Evolutionary conservation across 2,888 invertebrate species (phyloP).

Genomic region (Helleia helle): DNA sequence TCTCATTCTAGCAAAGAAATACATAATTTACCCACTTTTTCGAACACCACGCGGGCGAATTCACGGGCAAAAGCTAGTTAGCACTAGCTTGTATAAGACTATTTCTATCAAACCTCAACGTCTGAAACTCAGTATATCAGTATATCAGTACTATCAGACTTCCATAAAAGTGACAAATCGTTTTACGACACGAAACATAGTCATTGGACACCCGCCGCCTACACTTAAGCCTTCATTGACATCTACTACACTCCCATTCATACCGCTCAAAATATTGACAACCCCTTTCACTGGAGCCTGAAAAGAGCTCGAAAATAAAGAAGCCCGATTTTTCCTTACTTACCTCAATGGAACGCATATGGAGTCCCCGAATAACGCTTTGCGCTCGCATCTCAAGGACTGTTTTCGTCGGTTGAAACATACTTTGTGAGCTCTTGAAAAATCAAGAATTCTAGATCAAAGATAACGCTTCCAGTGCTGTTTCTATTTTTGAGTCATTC

Average conservation of each 20-base stretch:
- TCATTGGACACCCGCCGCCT: slow-evolving; percentile 37
- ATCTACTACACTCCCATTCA: slow-evolving; percentile 58
- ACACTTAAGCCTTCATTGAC: slow-evolving; percentile 56
- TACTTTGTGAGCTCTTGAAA: slow-evolving; percentile 31
- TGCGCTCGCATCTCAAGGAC: slow-evolving; percentile 22
- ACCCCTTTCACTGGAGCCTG: slow-evolving; percentile 53
- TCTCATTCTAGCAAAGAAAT: too few species aligned
- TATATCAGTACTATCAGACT: too few species aligned
- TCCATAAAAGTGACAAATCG: neutral
- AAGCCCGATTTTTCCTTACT: slow-evolving; percentile 61
- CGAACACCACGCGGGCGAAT: too few species aligned
- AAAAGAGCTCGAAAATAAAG: slow-evolving; percentile 58
- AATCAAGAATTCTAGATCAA: slow-evolving; percentile 29
- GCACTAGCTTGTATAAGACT: too few species aligned
- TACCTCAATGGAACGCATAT: slow-evolving; percentile 54
- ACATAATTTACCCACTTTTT: too few species aligned
- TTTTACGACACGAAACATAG: neutral
- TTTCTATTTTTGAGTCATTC: slow-evolving; percentile 2
- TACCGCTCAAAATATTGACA: slow-evolving; percentile 69
- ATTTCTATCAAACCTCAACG: too few species aligned
- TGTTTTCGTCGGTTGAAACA: slow-evolving; percentile 29
- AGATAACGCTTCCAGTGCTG: slow-evolving; percentile 19
- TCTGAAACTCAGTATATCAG: too few species aligned
- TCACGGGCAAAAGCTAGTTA: too few species aligned
- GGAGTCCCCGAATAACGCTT: slow-evolving; percentile 42